Base-by-base conservation (phyloP, 1,140 invertebrate genomes). In the Pseudomyrmex pallidus region DNA sequence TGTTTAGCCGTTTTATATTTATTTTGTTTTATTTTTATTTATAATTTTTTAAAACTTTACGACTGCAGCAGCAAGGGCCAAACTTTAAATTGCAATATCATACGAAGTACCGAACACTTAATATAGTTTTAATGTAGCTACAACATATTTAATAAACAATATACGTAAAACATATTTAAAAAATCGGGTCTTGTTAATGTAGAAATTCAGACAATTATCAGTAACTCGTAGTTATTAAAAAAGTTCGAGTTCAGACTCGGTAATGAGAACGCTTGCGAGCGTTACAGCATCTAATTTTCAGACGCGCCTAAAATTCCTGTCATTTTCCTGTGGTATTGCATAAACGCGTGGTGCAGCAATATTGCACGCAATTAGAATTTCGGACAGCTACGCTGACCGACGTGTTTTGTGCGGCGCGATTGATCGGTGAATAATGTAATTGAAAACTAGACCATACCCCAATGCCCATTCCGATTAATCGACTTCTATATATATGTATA, bases 401-500 rank as follows among this genome's bases (percentile, higher is more conserved):
- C 74, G 35, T 15, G 67, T 54, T 59, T 46, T 54, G 56, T 52
- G 22, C 68, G 25, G n/a, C 15, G 15, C 56, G 5, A 74, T 22
- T 35, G 61, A 86, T 84, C 67, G 74, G 44, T 59, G 80, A 84
- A 87, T 84, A 80, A 80, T 74, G 70, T 72, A 84, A 85, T 82
- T 76, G 85, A 88, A 88, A 88, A 80, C 61, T 84, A 59, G 12
- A 44, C 61, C 48, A 59, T n/a, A 44, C 52, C 48, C 44, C 61
- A 56, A 52, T 52, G 52, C n/a, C 70, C 17, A 59, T 56, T 86
- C 62, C 61, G 20, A 74, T 86, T 86, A 84, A 87, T 87, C 85
- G 85, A 68, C 74, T 84, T 72, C 63, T 80, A 77, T 87, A 88
- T 35, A 35, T 35, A 35, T 7, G 7, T 35, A 35, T 35, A 35